These are phyloP conservation scores for Upupa epops DNA, from an alignment of 2,113 vertebrate species.

Conservation along the genomic window DNA sequence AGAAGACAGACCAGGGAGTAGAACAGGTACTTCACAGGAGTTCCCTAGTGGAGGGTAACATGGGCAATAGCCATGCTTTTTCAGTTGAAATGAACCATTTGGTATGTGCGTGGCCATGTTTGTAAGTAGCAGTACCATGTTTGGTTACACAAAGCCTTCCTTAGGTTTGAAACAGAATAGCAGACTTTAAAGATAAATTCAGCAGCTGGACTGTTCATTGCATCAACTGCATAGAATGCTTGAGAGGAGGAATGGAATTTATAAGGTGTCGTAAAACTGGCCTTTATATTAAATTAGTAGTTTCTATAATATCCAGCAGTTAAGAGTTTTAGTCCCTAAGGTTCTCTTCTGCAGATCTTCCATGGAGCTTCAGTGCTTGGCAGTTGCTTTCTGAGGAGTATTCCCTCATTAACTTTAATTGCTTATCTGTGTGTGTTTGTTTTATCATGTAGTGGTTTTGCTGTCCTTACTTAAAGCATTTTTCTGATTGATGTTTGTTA, in stretches of 20 bases:
- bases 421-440: not conserved
- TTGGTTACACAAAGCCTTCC: not conserved
- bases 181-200: not conserved
- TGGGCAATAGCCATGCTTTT: not conserved
- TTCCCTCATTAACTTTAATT: not conserved
- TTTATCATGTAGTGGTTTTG: not conserved
- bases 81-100: not conserved
- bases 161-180: not conserved
- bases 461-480: not conserved
- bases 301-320: not conserved
- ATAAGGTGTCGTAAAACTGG: not conserved
- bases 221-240: not conserved
- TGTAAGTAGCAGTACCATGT: not conserved
- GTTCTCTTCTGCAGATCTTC: not conserved
- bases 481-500: not conserved
- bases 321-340: not conserved
- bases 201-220: not conserved
- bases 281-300: not conserved
- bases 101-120: not conserved
- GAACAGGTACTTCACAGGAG: not conserved
- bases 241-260: not conserved
- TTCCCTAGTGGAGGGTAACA: not conserved
- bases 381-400: not conserved
- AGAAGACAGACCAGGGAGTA: not conserved
- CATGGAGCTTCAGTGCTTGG: not conserved